Conservation (phyloP, 2,113 vertebrate genomes). For the Calidris pygmaea region DNA sequence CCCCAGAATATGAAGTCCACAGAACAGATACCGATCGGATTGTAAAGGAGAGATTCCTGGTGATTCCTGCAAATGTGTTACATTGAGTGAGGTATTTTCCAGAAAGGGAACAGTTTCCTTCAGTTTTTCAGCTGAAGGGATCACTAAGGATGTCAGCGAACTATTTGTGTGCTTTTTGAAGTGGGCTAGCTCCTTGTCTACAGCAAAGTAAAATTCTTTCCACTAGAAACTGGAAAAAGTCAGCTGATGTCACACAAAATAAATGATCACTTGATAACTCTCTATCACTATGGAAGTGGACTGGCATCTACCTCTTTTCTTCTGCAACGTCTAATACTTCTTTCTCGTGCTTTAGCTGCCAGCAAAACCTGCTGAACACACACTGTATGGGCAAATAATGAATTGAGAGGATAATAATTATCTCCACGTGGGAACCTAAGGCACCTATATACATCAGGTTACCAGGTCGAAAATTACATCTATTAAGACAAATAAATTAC, state of each 20-base stretch:
- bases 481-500: constrained; percentile 35
- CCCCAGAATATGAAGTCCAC: not conserved
- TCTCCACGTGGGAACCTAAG: not conserved
- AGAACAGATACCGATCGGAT: not conserved
- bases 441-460: not conserved
- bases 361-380: not conserved
- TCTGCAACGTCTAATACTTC: not conserved
- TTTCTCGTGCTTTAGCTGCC: not conserved
- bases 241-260: not conserved
- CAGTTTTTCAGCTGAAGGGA: not conserved
- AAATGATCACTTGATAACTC: not conserved
- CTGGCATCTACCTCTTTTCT: not conserved
- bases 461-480: not conserved
- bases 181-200: not conserved
- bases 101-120: not conserved
- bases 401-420: constrained; percentile 9
- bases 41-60: not conserved
- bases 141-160: not conserved
- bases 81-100: not conserved
- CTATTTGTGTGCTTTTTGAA: not conserved
- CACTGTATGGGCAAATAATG: not conserved
- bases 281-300: not conserved
- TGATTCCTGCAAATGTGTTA: not conserved
- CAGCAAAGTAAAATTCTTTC: not conserved
- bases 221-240: not conserved